Conservation (phyloP, 2,888 invertebrate genomes). For the Ectobius pallidus region DNA sequence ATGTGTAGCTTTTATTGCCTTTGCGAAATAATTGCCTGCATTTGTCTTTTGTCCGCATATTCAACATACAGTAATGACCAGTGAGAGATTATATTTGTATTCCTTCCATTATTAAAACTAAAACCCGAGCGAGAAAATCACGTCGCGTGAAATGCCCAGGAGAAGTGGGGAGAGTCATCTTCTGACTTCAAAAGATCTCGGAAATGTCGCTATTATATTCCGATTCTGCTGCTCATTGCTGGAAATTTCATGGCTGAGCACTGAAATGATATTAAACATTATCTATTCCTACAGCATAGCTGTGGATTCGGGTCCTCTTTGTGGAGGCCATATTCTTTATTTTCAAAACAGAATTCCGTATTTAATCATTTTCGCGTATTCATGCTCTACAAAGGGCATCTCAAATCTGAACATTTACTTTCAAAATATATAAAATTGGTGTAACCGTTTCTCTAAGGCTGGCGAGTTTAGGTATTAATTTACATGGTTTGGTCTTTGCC, state of each 20-base stretch:
- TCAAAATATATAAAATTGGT: background rate
- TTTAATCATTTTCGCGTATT: background rate
- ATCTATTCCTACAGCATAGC: background rate
- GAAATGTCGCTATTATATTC: constrained; percentile 1
- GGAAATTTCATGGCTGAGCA: background rate
- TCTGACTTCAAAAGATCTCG: constrained; percentile 26
- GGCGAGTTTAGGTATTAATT: background rate
- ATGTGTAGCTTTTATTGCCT: too few relatives aligned
- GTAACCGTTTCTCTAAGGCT: background rate
- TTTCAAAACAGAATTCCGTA: background rate
- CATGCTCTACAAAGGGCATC: background rate
- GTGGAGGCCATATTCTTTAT: background rate
- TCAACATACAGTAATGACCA: too few relatives aligned
- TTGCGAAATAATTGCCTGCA: too few relatives aligned
- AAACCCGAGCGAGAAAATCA: constrained; percentile 10
- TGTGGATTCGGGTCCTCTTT: background rate
- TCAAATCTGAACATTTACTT: background rate
- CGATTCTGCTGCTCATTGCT: background rate
- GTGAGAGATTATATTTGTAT: too few relatives aligned
- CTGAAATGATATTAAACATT: constrained; percentile 8
- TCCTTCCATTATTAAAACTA: constrained; percentile 25
- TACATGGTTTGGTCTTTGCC: background rate
- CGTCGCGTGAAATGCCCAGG: constrained; percentile 22
- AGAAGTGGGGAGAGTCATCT: constrained; percentile 9
- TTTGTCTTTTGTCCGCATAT: too few relatives aligned